Evolutionary conservation across 2,888 invertebrate species (phyloP).

Genomic region (Epiblema foenella): DNA sequence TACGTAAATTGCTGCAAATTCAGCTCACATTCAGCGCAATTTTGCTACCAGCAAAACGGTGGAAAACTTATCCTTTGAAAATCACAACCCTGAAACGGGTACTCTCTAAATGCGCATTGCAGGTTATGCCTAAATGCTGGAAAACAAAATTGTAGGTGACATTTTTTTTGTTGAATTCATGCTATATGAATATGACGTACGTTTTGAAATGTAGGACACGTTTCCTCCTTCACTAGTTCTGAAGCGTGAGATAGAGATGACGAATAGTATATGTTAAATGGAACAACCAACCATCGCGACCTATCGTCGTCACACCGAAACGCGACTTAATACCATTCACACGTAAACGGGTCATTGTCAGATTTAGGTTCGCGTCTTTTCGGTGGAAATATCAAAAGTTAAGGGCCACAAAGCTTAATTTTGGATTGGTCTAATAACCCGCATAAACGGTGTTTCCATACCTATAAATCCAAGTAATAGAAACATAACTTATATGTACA

Average conservation of each 20-base stretch:
- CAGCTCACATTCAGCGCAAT: no score
- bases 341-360: no score
- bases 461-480: no score
- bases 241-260: background rate
- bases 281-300: conserved; percentile 1
- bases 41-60: background rate
- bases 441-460: no score
- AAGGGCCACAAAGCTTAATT: no score
- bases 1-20: background rate
- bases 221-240: background rate
- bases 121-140: background rate
- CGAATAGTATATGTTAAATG: background rate
- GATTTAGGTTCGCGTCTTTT: no score
- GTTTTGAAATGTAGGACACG: background rate
- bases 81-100: background rate
- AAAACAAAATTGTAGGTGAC: background rate
- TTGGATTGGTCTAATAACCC: no score
- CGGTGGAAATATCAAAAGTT: no score
- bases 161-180: background rate
- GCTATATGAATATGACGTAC: background rate
- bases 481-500: no score
- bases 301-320: conserved; percentile 5
- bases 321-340: background rate
- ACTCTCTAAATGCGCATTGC: background rate
- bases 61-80: background rate